Base-by-base conservation (phyloP, 1,140 invertebrate genomes). In the Nasonia giraulti region DNA sequence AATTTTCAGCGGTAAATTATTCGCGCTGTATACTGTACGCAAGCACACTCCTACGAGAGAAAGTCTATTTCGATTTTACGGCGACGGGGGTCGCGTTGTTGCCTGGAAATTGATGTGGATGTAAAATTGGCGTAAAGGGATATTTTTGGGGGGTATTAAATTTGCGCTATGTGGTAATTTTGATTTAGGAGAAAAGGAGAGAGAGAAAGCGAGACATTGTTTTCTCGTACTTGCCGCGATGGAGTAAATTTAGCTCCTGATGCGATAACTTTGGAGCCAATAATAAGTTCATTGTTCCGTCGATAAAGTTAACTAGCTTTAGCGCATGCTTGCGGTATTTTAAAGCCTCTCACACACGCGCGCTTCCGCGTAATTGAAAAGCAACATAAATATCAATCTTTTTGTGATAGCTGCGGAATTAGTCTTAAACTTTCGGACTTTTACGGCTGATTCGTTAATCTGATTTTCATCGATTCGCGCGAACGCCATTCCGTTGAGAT, bases 21-120 rank as follows among this genome's bases (percentile, higher is more conserved):
- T 77, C 44, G 27, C 55, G 11, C 68, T 10, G 68, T 33, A 37
- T 27, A 31, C n/a, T 17, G 33, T 47, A 12, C 27, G 68, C 47
- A 73, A 27, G 27, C 71, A 33, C 31, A 82, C 47, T 73, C 47
- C 11, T 81, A 81, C 71, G 40, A 69, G 14, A 75, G 17, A 17
- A 17, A 66, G 44, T 82, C 81, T 82, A 82, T 82, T 82, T 82
- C 27, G 47, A 82, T 75, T 82, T 82, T 82, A 82, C 62, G 73
- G 55, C 55, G 55, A 20, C 55, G 55, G 7, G 55, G 20, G 55
- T 62, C 4, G 14, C 17, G 55, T n/a, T 20, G 55, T n/a, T n/a
- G 55, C 55, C 17, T 7, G 20, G 20, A 62, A 62, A 62, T 62
- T 80, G 17, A 80, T 69, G 68, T 44, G 68, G 20, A 69, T 44